Evolutionary conservation across 2,113 vertebrate genomes (phyloP).

Genomic region (Gasterosteus aculeatus): DNA sequence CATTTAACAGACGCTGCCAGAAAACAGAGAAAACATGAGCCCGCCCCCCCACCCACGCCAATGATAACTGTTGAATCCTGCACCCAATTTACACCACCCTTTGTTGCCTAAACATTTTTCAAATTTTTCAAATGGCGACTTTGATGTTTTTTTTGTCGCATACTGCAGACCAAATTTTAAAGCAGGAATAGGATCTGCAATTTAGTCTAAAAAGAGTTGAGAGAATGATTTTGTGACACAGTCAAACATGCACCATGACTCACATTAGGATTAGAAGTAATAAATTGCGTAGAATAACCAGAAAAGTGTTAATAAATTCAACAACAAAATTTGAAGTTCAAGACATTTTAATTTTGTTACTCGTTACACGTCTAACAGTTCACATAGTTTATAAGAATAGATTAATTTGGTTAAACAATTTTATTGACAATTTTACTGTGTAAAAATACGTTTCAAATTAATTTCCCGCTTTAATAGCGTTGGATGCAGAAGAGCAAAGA

Average conservation of each 20-base stretch:
- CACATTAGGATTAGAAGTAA: neutral
- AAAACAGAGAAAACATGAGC: constrained; percentile 34
- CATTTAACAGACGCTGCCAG: constrained; percentile 40
- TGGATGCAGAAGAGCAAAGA: constrained; percentile 16
- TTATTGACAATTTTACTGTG: constrained; percentile 32
- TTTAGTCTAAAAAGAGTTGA: neutral
- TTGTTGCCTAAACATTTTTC: constrained; percentile 65
- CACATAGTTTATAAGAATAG: constrained; percentile 50
- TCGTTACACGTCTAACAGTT: constrained; percentile 46
- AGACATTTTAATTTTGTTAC: constrained; percentile 54
- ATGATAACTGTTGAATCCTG: constrained; percentile 44
- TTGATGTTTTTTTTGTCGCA: neutral
- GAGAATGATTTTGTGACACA: neutral
- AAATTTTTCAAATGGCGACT: neutral
- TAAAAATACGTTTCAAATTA: constrained; percentile 26
- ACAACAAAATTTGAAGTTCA: neutral
- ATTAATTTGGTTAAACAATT: constrained; percentile 58
- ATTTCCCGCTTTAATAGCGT: constrained; percentile 11
- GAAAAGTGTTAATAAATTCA: neutral
- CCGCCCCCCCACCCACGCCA: neutral
- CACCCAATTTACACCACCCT: constrained; percentile 57
- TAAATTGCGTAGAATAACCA: neutral
- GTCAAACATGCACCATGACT: neutral
- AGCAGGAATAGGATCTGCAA: neutral
- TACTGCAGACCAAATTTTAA: neutral